Base-by-base conservation (phyloP, 2,888 invertebrate genomes). In the Lasioglossum pauxillum region DNA sequence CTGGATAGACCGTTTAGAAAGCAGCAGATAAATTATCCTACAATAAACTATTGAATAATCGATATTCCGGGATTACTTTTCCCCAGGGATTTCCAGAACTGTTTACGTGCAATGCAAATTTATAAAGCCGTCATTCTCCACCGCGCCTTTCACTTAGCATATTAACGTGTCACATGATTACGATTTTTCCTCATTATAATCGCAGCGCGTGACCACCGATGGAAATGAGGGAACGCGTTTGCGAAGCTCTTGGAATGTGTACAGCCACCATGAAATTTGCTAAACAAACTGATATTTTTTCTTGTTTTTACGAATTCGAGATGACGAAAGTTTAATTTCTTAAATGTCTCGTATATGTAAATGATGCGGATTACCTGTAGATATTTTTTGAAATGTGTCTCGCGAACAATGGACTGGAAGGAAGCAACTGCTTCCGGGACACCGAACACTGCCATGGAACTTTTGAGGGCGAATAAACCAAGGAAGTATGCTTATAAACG, bases 71-170 rank as follows among this genome's bases (percentile, higher is more conserved):
- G 23, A 69, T 38, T 10, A 41, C 38, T 35, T n/a, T n/a, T 10
- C 19, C 10, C 77, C n/a, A 4, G 16, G n/a, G 35, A 49, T 69
- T n/a, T 69, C n/a, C 44, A 49, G 8, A 10, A 67, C 31, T n/a
- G 67, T 67, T 49, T 16, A 35, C n/a, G 38, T 8, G 49, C 49
- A 35, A 7, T 72, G 19, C 41, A 71, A 8, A 60, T 69, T 38
- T 69, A 49, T 27, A n/a, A 14, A 77, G 31, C n/a, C n/a, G 35
- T 35, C 77, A 23, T 49, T 19, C 41, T 60, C 44, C 23, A 41
- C 41, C 8, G 35, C n/a, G 77, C 67, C 77, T 77, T 78, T 71
- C 72, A 78, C 72, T 72, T 72, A 53, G 46, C 78, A 72, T 41
- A 46, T 35, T n/a, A 78, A 49, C 35, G n/a, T 27, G 72, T 71